Evolutionary conservation across 2,888 invertebrate genomes (phyloP).

Genomic region (Parthenolecanium corni): DNA sequence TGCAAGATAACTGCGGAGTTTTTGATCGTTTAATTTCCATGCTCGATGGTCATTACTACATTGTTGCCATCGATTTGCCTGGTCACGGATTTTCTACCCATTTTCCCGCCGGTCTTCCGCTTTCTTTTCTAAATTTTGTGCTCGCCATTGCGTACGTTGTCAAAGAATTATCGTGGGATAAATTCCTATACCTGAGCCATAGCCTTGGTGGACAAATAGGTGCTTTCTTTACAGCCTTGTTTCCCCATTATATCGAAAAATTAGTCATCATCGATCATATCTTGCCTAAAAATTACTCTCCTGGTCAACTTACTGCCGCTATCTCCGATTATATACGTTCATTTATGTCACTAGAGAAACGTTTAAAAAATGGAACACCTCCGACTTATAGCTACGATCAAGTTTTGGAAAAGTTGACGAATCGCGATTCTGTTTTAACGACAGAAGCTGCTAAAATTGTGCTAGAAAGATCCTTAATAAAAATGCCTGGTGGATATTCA

Average conservation of each 20-base stretch:
- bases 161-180: constrained; percentile 38
- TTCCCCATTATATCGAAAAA: constrained; percentile 36
- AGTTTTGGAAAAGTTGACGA: constrained; percentile 32
- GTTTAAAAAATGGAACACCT: constrained; percentile 29
- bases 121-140: constrained; percentile 36
- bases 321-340: constrained; percentile 32
- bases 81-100: constrained; percentile 42
- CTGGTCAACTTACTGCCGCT: constrained; percentile 30
- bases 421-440: constrained; percentile 31
- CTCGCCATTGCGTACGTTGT: constrained; percentile 36
- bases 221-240: constrained; percentile 33
- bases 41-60: constrained; percentile 37
- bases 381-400: constrained; percentile 35
- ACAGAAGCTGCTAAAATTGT: constrained; percentile 34
- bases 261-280: constrained; percentile 37
- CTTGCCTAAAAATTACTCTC: constrained; percentile 31
- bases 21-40: constrained; percentile 39
- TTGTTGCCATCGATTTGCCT: constrained; percentile 40
- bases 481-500: constrained; percentile 31
- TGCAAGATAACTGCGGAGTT: constrained; percentile 40
- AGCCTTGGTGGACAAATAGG: constrained; percentile 40
- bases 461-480: constrained; percentile 32
- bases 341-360: constrained; percentile 33
- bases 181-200: constrained; percentile 38
- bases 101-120: constrained; percentile 37